A percentile compares a stretch with the other conserved stretches of the same genome.
Evolutionary conservation across 2,888 invertebrate species (phyloP).

Genomic region (Gryllus longicercus): DNA sequence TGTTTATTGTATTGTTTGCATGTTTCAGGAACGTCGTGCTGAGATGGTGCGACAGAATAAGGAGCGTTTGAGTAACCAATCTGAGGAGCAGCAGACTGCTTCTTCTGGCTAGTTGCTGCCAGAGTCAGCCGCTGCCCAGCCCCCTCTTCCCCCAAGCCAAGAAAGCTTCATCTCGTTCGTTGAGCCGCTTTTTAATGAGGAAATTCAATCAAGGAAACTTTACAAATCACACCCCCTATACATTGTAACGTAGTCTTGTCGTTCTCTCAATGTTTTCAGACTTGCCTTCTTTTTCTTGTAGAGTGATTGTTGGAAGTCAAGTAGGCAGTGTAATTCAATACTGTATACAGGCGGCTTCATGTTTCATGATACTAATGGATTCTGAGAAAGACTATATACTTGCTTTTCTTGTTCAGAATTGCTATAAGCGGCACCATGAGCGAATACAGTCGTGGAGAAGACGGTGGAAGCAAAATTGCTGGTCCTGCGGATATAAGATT

Average conservation of each 20-base stretch:
- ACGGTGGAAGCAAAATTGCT: constrained; percentile 25
- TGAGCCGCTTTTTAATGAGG: constrained; percentile 27
- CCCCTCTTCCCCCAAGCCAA: constrained; percentile 30
- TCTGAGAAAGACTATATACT: constrained; percentile 12
- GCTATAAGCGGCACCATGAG: constrained; percentile 25
- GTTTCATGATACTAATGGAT: constrained; percentile 12
- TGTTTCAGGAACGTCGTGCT: constrained; percentile 80
- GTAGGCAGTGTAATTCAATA: constrained; percentile 26
- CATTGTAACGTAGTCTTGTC: constrained; percentile 26
- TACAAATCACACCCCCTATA: constrained; percentile 20
- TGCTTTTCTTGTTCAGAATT: constrained; percentile 34
- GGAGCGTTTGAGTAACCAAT: constrained; percentile 56
- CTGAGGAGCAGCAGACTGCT: constrained; percentile 52
- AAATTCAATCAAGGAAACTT: constrained; percentile 22
- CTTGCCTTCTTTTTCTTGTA: constrained; percentile 31
- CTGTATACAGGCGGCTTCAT: constrained; percentile 24
- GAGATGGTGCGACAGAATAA: constrained; percentile 90
- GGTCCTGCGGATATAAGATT: constrained; percentile 30
- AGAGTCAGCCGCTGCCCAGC: constrained; percentile 10
- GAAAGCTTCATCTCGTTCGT: constrained; percentile 23
- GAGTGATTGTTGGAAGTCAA: constrained; percentile 27
- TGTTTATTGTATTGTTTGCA: too few relatives aligned
- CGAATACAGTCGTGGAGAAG: not conserved
- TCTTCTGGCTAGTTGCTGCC: constrained; percentile 58
- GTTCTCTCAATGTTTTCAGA: constrained; percentile 32